These are phyloP conservation scores for Brenthis hecate DNA, from an alignment of 2,888 invertebrate species.

Conservation along the genomic window DNA sequence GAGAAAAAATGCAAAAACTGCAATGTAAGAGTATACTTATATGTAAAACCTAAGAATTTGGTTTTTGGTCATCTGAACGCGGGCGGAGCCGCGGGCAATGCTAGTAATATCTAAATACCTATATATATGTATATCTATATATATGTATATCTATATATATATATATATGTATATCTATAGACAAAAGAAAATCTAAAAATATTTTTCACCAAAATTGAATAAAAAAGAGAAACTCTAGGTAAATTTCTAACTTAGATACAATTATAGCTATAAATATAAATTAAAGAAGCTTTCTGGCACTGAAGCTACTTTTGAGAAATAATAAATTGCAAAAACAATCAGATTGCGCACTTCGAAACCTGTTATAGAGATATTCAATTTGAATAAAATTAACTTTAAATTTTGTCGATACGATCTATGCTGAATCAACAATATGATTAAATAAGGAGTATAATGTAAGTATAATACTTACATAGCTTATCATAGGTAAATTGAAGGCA, in stretches of 20 bases:
- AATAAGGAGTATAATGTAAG: not conserved
- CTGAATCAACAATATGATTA: not conserved
- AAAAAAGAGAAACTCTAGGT: not conserved
- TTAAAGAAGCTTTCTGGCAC: constrained; percentile 9
- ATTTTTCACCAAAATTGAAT: not conserved
- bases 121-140: no score
- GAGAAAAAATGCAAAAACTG: no score
- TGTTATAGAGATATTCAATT: not conserved
- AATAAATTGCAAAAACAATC: constrained; percentile 17
- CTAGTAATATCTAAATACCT: no score
- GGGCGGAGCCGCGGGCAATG: no score
- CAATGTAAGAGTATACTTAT: no score
- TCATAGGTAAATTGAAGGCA: constrained; percentile 96
- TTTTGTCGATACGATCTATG: constrained; percentile 4
- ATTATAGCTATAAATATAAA: constrained; percentile 17
- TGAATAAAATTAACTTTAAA: constrained; percentile 9
- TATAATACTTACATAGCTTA: constrained; percentile 93
- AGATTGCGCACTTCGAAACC: constrained; percentile 2
- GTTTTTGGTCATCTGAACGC: no score
- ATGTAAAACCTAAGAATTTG: no score
- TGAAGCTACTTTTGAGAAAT: constrained; percentile 7
- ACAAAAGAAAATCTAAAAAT: not conserved
- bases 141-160: no score
- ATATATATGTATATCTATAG: no score
- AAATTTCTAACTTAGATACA: not conserved